Percentiles rank a stretch among this genome's conserved stretches.
Evolutionary conservation across 2,113 vertebrate genomes (phyloP).

Genomic region (Entelurus aequoreus): DNA sequence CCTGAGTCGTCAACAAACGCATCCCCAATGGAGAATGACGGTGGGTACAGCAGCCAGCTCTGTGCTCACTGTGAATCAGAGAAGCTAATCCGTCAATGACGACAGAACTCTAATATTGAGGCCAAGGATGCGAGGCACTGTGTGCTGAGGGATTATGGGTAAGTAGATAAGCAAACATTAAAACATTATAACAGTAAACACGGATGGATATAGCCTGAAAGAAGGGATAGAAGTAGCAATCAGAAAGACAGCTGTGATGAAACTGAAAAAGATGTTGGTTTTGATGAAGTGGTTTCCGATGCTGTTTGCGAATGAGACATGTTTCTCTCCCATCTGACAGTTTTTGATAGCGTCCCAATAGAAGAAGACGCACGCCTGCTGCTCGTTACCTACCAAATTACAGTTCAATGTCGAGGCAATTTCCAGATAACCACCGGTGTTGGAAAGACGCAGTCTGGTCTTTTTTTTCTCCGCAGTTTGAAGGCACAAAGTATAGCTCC

Average conservation of each 20-base stretch:
- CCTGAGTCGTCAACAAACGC: neutral
- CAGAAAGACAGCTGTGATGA: neutral
- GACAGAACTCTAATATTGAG: conserved; percentile 46
- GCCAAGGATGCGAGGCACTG: conserved; percentile 40
- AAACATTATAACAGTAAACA: conserved; percentile 56
- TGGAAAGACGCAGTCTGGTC: conserved; percentile 39
- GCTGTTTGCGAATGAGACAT: conserved; percentile 49
- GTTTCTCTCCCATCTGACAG: conserved; percentile 31
- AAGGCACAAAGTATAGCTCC: conserved; percentile 48
- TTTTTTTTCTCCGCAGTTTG: conserved; percentile 32
- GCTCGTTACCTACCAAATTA: conserved; percentile 61
- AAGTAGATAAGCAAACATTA: conserved; percentile 62
- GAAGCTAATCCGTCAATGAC: conserved; percentile 53
- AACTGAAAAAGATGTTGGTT: neutral
- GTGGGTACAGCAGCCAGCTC: conserved; percentile 28
- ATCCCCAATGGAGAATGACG: conserved; percentile 10
- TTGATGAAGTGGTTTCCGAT: conserved; percentile 33
- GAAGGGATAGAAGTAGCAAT: neutral
- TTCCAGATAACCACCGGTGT: conserved; percentile 57
- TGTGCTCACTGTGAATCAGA: conserved; percentile 41
- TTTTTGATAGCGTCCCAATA: conserved; percentile 56
- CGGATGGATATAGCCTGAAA: conserved; percentile 24
- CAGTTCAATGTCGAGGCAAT: conserved; percentile 58
- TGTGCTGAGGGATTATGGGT: conserved; percentile 57
- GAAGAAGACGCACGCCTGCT: conserved; percentile 42